Base-by-base conservation (phyloP, 1,140 invertebrate species). In the Phocides pigmalion region DNA sequence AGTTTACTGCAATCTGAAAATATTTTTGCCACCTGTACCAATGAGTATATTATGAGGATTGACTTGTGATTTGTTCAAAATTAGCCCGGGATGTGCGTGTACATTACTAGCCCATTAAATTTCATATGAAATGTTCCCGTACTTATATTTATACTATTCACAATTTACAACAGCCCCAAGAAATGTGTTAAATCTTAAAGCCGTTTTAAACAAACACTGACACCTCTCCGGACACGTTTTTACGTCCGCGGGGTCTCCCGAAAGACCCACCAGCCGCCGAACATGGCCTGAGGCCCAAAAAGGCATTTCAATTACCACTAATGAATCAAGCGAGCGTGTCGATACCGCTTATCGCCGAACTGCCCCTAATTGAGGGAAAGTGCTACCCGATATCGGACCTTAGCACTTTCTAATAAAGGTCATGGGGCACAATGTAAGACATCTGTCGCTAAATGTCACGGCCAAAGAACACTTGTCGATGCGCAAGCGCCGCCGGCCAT, bases 281-380 rank as follows among this genome's bases (percentile, higher is more conserved):
- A 59, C 42, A 59, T 20, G 56, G 56, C 17, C 22, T 41, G 54
- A 46, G 32, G 51, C 56, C 42, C 28, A 59, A 59, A 59, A 59
- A 59, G 56, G 56, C 65, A 19, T 67, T 71, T 56, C 51, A 62
- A 64, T 64, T 53, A 47, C 62, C 15, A 20, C 58, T 69, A 67
- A 73, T 70, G 63, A 64, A 66, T 73, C 67, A 67, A 67, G 54
- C 59, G 63, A 63, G 42, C 63, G 68, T 69, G 61, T 66, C 64
- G 68, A 64, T 72, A 70, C 44, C 70, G 28, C 64, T 66, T 66
- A 72, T 72, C 70, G 64, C 68, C 59, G 47, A 62, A 46, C 37
- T 16, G 41, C 41, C 41, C 16, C 54, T 59, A 59, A 47, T 59
- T 59, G 54, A 46, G 54, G 35, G 42, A 46, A 28, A 28, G 16